phyloP scores from a whole-genome alignment of 2,888 invertebrate species.

The Ceraclea dissimilis region DNA sequence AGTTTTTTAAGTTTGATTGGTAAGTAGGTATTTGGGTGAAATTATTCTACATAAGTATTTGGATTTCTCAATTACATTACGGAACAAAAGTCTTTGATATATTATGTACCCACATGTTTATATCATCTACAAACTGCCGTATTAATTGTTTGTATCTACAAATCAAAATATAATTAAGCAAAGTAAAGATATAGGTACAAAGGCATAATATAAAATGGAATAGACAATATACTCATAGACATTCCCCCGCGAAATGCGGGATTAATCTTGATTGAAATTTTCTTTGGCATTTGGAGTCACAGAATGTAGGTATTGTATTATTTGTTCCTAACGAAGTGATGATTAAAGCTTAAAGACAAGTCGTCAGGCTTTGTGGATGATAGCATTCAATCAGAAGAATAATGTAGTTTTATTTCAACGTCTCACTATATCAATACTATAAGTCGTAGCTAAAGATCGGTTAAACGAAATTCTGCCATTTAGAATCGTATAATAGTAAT shows the following conservation, averaged over 20 bases:
- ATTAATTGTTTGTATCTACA: background rate
- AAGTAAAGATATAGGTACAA: no score
- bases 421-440: background rate
- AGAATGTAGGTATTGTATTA: background rate
- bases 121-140: no score
- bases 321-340: background rate
- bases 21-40: no score
- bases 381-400: background rate
- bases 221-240: background rate
- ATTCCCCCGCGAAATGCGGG: background rate
- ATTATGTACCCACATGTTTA: no score
- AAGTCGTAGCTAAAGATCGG: no score
- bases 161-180: background rate
- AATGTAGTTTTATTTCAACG: background rate
- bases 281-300: background rate
- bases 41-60: no score
- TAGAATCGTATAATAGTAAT: no score
- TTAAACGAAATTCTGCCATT: no score
- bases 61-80: no score
- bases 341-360: background rate
- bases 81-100: no score
- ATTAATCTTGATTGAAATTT: slow-evolving; percentile 2
- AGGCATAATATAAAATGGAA: no score
- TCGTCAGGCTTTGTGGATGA: background rate
- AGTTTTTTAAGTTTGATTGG: no score